Evolutionary conservation across 2,113 vertebrate genomes (phyloP).

Genomic region (Antigone vipio): DNA sequence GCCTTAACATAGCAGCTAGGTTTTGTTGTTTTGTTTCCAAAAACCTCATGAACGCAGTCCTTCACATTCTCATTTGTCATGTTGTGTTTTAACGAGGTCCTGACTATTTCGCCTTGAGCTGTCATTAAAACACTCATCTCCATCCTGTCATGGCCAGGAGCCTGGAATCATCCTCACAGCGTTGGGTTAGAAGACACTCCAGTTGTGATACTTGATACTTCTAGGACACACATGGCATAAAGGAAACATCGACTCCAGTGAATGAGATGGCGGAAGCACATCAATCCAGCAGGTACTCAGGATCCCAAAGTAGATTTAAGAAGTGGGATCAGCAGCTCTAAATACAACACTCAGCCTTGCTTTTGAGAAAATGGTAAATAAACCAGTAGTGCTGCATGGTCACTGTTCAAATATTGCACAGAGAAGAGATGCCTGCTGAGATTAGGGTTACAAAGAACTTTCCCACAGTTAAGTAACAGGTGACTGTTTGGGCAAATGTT

Average conservation of each 20-base stretch:
- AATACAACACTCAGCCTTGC: background rate
- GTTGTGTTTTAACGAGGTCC: background rate
- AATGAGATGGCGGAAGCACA: background rate
- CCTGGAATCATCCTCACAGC: background rate
- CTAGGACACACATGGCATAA: background rate
- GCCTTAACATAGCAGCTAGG: conserved; percentile 61
- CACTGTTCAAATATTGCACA: background rate
- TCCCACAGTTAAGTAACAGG: background rate
- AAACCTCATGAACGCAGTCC: background rate
- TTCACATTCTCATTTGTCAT: background rate
- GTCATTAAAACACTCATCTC: background rate
- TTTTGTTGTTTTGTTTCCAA: conserved; percentile 1
- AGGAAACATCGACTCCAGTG: background rate
- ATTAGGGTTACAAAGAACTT: background rate
- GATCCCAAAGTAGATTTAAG: background rate
- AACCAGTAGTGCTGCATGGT: background rate
- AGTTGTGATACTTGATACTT: background rate
- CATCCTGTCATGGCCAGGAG: background rate
- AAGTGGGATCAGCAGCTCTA: background rate
- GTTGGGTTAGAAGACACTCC: background rate
- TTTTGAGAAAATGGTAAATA: background rate
- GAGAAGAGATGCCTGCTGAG: conserved; percentile 23
- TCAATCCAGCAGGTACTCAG: background rate
- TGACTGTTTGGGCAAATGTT: background rate
- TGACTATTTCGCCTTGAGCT: background rate